Base-by-base conservation (phyloP, 2,113 vertebrate genomes). In the Euleptes europaea region DNA sequence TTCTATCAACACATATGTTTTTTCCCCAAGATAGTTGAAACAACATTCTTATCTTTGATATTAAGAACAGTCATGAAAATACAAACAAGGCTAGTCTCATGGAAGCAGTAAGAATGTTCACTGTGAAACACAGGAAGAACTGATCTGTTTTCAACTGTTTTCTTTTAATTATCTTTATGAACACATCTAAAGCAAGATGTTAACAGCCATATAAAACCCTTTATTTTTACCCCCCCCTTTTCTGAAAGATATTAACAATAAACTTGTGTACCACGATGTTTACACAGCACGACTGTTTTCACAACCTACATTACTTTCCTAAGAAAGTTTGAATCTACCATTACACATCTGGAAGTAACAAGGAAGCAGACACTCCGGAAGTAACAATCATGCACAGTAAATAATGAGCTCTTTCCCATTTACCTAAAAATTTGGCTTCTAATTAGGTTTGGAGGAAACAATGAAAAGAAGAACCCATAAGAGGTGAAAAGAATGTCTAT, bases 91-190 rank as follows among this genome's bases (percentile, higher is more conserved):
- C n/a, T 47, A 35, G 54, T 44, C 57, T 66, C 66, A 79, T 44
- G 51, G 19, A 71, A 42, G 23, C 31, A 54, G 54, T 23, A 71
- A 54, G 2, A 4, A 70, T 14, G 31, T 31, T 23, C 28, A 73
- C 21, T 1, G 71, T 17, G n/a, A 17, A 82, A 23, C 14, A 72
- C 69, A 60, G 49, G 28, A 72, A 60, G 13, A 23, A 73, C 51
- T 44, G 51, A 40, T 38, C 14, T n/a, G n/a, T n/a, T n/a, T n/a
- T n/a, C n/a, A n/a, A n/a, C 49, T 31, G 63, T 63, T 47, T 82
- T 42, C 28, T 73, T 82, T 83, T 73, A 63, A 83, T 83, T 47
- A 63, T 28, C 19, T 83, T 42, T 66, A 84, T 9, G 66, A 80
- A 38, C 3, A 84, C 49, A n/a, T 44, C 40, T n/a, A n/a, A n/a